Percentiles rank a stretch among this genome's conserved stretches.
Evolutionary conservation across 2,113 vertebrate species (phyloP).

Genomic region (Pungitius pungitius): DNA sequence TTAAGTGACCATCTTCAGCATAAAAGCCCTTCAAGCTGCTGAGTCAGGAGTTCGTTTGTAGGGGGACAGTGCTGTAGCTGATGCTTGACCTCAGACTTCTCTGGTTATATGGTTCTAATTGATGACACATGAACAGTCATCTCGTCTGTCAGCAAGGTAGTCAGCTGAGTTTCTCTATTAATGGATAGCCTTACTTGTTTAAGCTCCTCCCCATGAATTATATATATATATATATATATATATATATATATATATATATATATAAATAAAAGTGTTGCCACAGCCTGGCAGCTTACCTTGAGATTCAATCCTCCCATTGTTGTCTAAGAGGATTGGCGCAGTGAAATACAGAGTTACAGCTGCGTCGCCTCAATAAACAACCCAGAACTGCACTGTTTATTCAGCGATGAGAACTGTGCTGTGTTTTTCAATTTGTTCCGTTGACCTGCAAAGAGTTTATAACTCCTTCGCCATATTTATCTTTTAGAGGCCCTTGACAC

Average conservation of each 20-base stretch:
- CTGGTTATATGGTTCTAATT: not conserved
- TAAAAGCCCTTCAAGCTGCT: not conserved
- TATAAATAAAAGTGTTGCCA: constrained; percentile 2
- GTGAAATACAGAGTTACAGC: constrained; percentile 34
- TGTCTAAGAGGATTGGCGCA: constrained; percentile 41
- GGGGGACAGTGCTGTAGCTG: not conserved
- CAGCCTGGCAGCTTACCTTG: constrained; percentile 44
- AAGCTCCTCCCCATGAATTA: constrained; percentile 23
- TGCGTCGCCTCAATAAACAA: constrained; percentile 47
- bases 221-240: not conserved
- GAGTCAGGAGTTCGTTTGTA: not conserved
- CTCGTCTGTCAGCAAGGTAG: not conserved
- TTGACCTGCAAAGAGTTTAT: constrained; percentile 15
- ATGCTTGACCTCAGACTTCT: constrained; percentile 15
- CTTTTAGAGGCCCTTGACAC: constrained; percentile 12
- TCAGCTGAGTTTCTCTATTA: not conserved
- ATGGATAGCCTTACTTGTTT: not conserved
- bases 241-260: no score
- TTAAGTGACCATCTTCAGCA: not conserved
- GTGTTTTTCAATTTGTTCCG: constrained; percentile 23
- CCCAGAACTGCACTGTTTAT: constrained; percentile 16
- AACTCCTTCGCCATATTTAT: constrained; percentile 29
- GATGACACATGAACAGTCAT: not conserved
- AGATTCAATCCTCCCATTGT: constrained; percentile 61
- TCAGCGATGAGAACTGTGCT: constrained; percentile 1